Evolutionary conservation across 2,113 vertebrate genomes (phyloP).

Genomic region (Anarrhichthys ocellatus): DNA sequence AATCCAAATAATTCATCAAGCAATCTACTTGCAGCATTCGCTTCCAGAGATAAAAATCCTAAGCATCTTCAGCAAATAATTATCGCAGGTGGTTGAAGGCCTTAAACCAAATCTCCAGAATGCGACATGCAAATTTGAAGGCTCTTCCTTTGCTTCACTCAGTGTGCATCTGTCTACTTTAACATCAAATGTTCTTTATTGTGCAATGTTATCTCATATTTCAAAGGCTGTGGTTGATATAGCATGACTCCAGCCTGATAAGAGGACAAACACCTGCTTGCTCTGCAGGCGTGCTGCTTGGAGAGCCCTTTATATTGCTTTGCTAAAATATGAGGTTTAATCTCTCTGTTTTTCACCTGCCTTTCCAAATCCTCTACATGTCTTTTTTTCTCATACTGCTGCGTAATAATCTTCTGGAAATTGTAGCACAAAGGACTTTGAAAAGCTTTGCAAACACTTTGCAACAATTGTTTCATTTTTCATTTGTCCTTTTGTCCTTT

Average conservation of each 20-base stretch:
- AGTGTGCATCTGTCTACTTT: conserved; percentile 51
- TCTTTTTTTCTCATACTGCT: conserved; percentile 9
- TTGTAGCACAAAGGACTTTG: conserved; percentile 32
- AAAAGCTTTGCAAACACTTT: conserved; percentile 27
- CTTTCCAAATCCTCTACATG: conserved; percentile 12
- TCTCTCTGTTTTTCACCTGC: conserved; percentile 44
- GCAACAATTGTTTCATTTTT: conserved; percentile 27
- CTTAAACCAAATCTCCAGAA: conserved; percentile 58
- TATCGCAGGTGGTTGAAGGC: conserved; percentile 59
- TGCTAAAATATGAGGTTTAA: conserved; percentile 38
- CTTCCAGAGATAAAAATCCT: conserved; percentile 45
- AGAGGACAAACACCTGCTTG: conserved; percentile 68
- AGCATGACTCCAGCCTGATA: conserved; percentile 61
- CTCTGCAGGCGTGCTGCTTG: conserved; percentile 48
- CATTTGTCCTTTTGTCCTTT: conserved; percentile 17
- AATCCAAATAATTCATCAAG: conserved; percentile 65
- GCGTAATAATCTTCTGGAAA: conserved; percentile 16
- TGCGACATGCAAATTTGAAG: conserved; percentile 63
- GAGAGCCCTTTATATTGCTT: conserved; percentile 55
- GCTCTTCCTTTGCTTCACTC: conserved; percentile 45
- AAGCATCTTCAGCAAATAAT: conserved; percentile 45
- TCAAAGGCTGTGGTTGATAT: conserved; percentile 66
- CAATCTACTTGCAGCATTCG: conserved; percentile 53
- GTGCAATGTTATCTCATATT: conserved; percentile 57
- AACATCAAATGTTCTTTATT: conserved; percentile 68